Evolutionary conservation across 2,113 vertebrate genomes (phyloP), one percentile per base, ranked within the genome.

Genomic region (Cariama cristata): DNA sequence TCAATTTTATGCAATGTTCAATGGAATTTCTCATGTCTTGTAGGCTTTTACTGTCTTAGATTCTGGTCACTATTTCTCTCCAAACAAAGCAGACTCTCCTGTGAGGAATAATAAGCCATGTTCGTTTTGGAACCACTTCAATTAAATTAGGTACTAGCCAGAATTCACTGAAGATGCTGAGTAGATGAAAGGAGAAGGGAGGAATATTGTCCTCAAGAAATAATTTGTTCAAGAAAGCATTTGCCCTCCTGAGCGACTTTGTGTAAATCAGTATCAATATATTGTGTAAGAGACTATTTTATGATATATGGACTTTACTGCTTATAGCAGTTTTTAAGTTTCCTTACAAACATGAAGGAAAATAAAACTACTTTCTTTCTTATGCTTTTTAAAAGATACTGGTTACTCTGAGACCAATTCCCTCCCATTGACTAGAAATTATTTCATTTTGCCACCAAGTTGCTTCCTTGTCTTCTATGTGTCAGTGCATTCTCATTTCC

Each of bases 151-250:
- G 47, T 68, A 53, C 64, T 83, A 91, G 30, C 53, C 82, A 96
- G 45, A 93, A 83, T 88, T 96, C 59, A 55, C 53, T 74, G 47
- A 84, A 90, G 35, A 38, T 75, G 55, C 77, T 64, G 11, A 89
- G 49, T 44, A 88, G 52, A 59, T 91, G 53, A 90, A 96, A 96
- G 52, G n/a, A 91, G 79, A 93, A 87, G 3, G n/a, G 67, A 91
- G 56, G 20, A 90, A 79, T 77, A 74, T 11, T 80, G 59, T 68
- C 52, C 40, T 84, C 33, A 77, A 79, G 40, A 94, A 95, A 86
- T 27, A 79, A 77, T 93, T 91, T 69, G 23, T 76, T 93, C 59
- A 93, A 69, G 59, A 90, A 96, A 94, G 82, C 56, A 91, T 67
- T 79, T 91, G 40, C 74, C 58, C 32, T 88, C 26, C 49, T 42